Evolutionary conservation across 2,113 vertebrate species (phyloP), one percentile per base, ranked within the genome.

Genomic region (Sander lucioperca): DNA sequence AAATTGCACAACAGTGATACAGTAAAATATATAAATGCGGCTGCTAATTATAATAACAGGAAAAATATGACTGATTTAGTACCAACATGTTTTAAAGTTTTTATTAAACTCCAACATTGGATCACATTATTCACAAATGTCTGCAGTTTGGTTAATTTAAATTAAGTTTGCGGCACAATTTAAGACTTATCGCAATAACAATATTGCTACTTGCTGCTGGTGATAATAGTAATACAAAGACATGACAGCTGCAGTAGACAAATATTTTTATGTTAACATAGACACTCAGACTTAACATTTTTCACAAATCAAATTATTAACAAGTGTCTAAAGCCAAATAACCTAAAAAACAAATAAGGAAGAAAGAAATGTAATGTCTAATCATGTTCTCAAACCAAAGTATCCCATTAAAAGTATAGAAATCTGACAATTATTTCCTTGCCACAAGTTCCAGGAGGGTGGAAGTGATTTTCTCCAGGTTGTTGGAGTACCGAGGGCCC

Each of bases 381-480:
- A 57, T 70, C 0, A 23, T 19, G 4, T 62, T 69, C 74, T 66
- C 14, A 68, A 56, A 57, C 3, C 2, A 16, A 72, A 54, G 5
- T 8, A 14, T 56, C 70, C 2, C 2, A 33, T 48, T 19, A 45
- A 53, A 86, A 50, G 3, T 19, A 48, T 61, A 1, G 3, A 39
- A 47, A 18, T 61, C 39, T 54, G 66, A 13, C 45, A 73, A 53
- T 75, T 83, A 90, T 91, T 95, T 95, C 71, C 93, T 93, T 71
- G 91, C 71, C 33, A 96, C 93, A 27, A 95, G 91, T 74, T 95
- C 92, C 58, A 96, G 73, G 36, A 96, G 93, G 4, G 95, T 95
- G 21, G 93, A 94, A 30, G 94, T 94, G 54, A 96, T 94, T 88
- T 95, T 96, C 63, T 95, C 91, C 18, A 96, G 89, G 71, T 88